Evolutionary conservation across 1,140 invertebrate genomes (phyloP).

Genomic region (Drosophila suzukii): DNA sequence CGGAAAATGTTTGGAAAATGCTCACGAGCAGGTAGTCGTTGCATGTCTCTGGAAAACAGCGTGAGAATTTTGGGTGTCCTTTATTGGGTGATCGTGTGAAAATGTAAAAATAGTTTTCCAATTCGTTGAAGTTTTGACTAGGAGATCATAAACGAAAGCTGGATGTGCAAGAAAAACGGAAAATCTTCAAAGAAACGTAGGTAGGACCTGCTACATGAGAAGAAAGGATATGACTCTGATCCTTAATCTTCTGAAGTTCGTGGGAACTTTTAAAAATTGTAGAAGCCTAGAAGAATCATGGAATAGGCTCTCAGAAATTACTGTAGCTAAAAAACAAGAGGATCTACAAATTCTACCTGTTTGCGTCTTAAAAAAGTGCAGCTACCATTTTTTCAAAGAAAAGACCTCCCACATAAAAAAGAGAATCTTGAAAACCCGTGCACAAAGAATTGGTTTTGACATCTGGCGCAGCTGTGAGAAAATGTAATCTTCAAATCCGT

Average conservation of each 20-base stretch:
- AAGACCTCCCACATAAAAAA: conserved; percentile 6
- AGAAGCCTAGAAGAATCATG: conserved; percentile 4
- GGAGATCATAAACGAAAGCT: conserved; percentile 4
- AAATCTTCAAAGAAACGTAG: background rate
- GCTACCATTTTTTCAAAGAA: conserved; percentile 3
- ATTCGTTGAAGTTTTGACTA: background rate
- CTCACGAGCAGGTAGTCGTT: conserved; percentile 33
- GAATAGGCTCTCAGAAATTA: conserved; percentile 21
- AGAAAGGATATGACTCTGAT: background rate
- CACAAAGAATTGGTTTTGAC: conserved; percentile 7
- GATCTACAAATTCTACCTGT: conserved; percentile 22
- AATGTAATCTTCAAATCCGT: background rate
- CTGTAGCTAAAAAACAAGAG: background rate
- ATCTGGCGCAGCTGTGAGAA: conserved; percentile 50
- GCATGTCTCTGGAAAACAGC: conserved; percentile 15
- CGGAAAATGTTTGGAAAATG: conserved; percentile 9
- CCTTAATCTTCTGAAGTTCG: conserved; percentile 17
- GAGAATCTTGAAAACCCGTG: conserved; percentile 5
- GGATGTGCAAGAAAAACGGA: background rate
- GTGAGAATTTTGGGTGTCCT: conserved; percentile 22
- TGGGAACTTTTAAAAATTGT: conserved; percentile 3
- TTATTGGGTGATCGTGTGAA: conserved; percentile 16
- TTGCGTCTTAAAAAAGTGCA: background rate
- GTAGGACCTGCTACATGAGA: background rate
- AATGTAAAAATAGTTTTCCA: conserved; percentile 8